A percentile compares a stretch with the other conserved stretches of the same genome.
phyloP scores from a whole-genome alignment of 2,113 vertebrate genomes.

The Bos taurus region ARS-UCD2.0 NC_037333.1:30139501-30140000 shows the following conservation, averaged over 20 bases:
- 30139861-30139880: neutral
- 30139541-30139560: neutral
- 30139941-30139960: neutral
- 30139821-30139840: neutral
- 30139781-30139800: neutral
- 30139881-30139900: neutral
- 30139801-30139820: neutral
- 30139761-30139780: neutral
- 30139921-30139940: neutral
- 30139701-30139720: neutral
- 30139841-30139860: neutral
- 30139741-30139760: neutral
- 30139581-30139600: neutral
- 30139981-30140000: neutral
- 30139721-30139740: neutral
- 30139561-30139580: slow-evolving; percentile 64
- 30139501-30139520: neutral
- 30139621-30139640: neutral
- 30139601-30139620: neutral
- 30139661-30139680: neutral
- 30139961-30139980: neutral
- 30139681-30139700: neutral
- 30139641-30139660: neutral
- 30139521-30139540: neutral
- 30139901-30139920: neutral